These are phyloP conservation scores for Pseudotriccus pelzelni DNA, from an alignment of 2,797 vertebrate genomes.

Conservation along the genomic window DNA sequence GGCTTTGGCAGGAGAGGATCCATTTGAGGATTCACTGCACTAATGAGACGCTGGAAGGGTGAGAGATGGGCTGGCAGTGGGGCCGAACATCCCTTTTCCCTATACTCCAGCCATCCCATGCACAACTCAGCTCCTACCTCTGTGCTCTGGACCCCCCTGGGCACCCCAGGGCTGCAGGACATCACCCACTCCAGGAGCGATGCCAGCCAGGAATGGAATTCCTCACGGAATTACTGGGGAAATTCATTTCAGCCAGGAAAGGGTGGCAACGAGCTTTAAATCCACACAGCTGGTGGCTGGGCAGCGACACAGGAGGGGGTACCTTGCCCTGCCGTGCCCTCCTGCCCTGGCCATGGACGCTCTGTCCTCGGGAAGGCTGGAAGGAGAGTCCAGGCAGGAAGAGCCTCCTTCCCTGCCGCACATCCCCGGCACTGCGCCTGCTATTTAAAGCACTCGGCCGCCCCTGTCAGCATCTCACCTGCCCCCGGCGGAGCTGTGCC, in stretches of 20 bases:
- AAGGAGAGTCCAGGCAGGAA: background rate
- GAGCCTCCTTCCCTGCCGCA: background rate
- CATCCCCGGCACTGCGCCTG: background rate
- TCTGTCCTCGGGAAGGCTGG: background rate
- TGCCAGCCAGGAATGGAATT: background rate
- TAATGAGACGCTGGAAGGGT: background rate
- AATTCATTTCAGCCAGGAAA: background rate
- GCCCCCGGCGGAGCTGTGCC: background rate
- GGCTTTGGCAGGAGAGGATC: background rate
- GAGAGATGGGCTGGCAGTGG: accelerated
- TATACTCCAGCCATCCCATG: background rate
- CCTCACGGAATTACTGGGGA: background rate
- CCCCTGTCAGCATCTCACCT: background rate
- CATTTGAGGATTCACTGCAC: background rate
- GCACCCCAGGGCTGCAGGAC: background rate
- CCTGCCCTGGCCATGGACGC: no score
- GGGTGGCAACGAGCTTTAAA: background rate
- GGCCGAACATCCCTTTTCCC: background rate
- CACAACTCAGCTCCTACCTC: background rate
- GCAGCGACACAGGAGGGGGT: background rate
- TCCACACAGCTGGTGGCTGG: background rate
- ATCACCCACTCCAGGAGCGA: accelerated
- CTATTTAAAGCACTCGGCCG: background rate
- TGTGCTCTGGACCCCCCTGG: accelerated
- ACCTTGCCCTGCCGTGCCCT: background rate